phyloP scores from a whole-genome alignment of 1,140 invertebrate genomes.

The Brachionus asplanchnoidis region DNA sequence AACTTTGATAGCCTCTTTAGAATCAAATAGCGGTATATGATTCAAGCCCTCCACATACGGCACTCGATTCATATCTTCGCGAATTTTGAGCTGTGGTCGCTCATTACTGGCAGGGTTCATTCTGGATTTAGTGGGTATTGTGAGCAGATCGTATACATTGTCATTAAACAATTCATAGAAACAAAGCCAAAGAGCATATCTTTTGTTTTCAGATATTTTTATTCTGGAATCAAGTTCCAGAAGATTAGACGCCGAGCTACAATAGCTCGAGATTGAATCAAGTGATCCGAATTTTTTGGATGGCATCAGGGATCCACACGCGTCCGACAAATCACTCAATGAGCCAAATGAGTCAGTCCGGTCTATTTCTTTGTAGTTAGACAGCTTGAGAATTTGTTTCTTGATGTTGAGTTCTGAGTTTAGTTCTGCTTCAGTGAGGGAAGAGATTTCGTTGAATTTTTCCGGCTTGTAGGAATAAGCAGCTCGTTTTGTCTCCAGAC shows the following conservation, averaged over 20 bases:
- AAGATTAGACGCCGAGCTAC: conserved; percentile 45
- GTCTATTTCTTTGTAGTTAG: conserved; percentile 34
- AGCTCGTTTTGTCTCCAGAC: conserved; percentile 46
- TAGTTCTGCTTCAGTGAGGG: conserved; percentile 47
- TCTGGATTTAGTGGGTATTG: neutral
- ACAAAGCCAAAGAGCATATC: conserved; percentile 70
- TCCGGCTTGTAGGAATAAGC: conserved; percentile 49
- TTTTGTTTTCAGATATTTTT: conserved; percentile 48
- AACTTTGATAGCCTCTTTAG: conserved; percentile 70
- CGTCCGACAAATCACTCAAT: conserved; percentile 49
- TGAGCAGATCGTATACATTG: conserved; percentile 75
- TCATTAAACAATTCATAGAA: conserved; percentile 93
- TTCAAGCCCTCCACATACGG: conserved; percentile 70
- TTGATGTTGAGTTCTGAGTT: conserved; percentile 48
- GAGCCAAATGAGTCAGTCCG: conserved; percentile 22
- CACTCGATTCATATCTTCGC: conserved; percentile 63
- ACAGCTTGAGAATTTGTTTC: conserved; percentile 47
- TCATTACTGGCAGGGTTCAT: conserved; percentile 42
- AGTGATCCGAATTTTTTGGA: conserved; percentile 42
- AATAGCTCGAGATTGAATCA: conserved; percentile 45
- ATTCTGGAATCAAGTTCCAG: conserved; percentile 49
- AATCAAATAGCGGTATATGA: conserved; percentile 68
- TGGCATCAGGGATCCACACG: conserved; percentile 43
- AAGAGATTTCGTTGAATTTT: conserved; percentile 53
- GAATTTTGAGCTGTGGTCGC: conserved; percentile 58